Evolutionary conservation across 2,113 vertebrate genomes (phyloP).

Genomic region (Callipepla californica): DNA sequence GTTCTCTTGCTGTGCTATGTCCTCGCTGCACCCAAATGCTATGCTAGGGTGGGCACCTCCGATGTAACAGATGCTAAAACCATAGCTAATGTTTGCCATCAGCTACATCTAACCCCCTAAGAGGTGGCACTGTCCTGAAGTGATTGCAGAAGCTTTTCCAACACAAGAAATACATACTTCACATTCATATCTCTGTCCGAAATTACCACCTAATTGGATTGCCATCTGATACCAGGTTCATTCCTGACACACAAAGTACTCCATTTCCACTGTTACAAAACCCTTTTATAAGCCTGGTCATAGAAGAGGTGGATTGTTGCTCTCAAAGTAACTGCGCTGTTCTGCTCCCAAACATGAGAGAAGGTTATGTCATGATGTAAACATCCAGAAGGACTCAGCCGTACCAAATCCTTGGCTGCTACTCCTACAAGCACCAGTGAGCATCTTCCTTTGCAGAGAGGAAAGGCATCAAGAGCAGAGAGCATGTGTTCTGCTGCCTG

Average conservation of each 20-base stretch:
- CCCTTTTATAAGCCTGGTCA: not conserved
- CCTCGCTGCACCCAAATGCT: not conserved
- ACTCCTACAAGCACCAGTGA: not conserved
- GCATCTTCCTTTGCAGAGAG: not conserved
- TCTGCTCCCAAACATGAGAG: not conserved
- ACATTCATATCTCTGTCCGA: not conserved
- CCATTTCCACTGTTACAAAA: not conserved
- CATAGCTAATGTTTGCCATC: not conserved
- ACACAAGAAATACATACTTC: not conserved
- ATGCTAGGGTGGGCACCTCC: not conserved
- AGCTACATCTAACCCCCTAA: not conserved
- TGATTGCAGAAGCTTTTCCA: not conserved
- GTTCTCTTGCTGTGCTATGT: not conserved
- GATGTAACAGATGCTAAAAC: not conserved
- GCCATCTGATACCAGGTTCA: not conserved
- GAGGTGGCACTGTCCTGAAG: not conserved
- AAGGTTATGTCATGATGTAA: not conserved
- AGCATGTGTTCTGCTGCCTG: not conserved
- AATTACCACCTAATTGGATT: not conserved
- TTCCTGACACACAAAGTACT: not conserved
- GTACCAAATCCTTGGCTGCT: not conserved
- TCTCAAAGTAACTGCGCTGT: not conserved
- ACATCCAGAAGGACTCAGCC: not conserved
- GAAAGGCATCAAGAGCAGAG: not conserved
- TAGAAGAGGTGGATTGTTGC: accelerated